phyloP scores from a whole-genome alignment of 2,797 vertebrate species.

The Pteropus rufus region DNA sequence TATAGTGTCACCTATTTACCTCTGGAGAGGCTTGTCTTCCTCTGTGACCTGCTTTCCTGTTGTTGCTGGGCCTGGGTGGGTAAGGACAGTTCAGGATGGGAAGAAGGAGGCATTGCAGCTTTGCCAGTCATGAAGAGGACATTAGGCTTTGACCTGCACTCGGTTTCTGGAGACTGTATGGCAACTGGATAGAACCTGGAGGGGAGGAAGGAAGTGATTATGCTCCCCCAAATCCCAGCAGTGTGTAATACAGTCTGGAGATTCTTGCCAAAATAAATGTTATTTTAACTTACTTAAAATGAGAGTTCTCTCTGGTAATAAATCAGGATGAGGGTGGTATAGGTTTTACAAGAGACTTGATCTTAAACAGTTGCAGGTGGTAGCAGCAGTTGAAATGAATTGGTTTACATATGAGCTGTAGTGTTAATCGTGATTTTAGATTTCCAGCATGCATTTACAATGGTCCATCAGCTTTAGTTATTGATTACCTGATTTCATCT shows the following conservation, averaged over 20 bases:
- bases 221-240: not conserved
- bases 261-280: not conserved
- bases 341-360: not conserved
- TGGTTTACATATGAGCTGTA: not conserved
- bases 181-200: not conserved
- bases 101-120: not conserved
- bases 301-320: not conserved
- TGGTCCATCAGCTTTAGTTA: not conserved
- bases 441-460: not conserved
- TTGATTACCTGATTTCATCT: not conserved
- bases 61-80: not conserved
- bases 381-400: not conserved
- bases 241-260: not conserved
- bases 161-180: not conserved
- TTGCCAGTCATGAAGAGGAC: not conserved
- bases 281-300: slow-evolving; percentile 33
- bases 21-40: not conserved
- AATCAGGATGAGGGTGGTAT: not conserved
- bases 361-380: not conserved
- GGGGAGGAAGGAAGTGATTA: not conserved
- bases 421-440: not conserved
- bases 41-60: not conserved
- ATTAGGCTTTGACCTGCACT: not conserved
- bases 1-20: not conserved
- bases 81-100: not conserved